These are phyloP conservation scores for Alectura lathami DNA, from an alignment of 2,113 vertebrate species.

Conservation along the genomic window DNA sequence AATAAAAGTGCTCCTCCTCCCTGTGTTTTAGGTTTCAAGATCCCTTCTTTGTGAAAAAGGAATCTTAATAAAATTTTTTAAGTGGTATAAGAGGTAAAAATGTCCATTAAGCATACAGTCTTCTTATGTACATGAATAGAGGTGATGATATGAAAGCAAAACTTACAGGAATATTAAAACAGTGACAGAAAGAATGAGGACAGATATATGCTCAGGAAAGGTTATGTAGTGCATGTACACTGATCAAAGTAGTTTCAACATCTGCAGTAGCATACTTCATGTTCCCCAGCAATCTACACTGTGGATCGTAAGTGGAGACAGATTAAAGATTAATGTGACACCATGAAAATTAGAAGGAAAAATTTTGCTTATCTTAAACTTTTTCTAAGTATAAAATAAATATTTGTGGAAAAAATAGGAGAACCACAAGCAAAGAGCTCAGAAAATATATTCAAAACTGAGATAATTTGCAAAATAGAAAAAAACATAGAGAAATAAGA, in stretches of 20 bases:
- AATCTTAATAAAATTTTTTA: background rate
- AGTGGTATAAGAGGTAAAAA: background rate
- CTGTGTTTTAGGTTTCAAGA: background rate
- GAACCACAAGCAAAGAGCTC: background rate
- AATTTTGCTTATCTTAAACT: background rate
- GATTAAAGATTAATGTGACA: background rate
- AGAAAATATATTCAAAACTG: background rate
- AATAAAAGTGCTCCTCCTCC: background rate
- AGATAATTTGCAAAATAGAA: background rate
- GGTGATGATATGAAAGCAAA: background rate
- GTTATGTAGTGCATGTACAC: background rate
- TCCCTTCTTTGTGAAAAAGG: background rate
- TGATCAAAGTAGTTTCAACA: slow-evolving; percentile 7
- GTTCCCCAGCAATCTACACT: background rate
- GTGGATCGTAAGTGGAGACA: background rate
- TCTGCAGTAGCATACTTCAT: background rate
- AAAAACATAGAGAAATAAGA: background rate
- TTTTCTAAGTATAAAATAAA: background rate
- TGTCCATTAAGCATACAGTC: background rate
- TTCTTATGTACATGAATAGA: background rate
- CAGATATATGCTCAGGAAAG: background rate
- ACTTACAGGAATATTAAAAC: background rate
- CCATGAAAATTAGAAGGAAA: background rate
- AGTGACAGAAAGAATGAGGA: background rate
- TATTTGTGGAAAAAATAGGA: background rate